Base-by-base conservation (phyloP, 2,113 vertebrate species). In the Cyanoramphus novaezelandiae region DNA sequence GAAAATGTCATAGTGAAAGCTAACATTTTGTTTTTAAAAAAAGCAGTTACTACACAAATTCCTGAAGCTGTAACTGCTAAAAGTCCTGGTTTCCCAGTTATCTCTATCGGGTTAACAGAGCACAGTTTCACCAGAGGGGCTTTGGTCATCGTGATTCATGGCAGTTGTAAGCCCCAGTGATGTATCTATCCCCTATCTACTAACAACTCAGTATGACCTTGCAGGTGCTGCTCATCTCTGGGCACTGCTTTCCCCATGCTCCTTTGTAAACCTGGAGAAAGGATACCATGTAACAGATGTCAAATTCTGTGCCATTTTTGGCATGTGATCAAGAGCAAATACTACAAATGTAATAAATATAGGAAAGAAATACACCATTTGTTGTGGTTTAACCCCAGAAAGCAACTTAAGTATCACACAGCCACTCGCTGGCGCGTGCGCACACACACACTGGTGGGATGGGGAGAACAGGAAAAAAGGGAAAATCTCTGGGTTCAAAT, bases 361-460 rank as follows among this genome's bases (percentile, higher is more conserved):
- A 35, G 43, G n/a, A 70, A 63, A 59, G 16, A 78, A 84, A 8
- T 5, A 17, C 0, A 10, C 49, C 29, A 10, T 49, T 60, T 62
- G n/a, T 62, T 81, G 46, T 81, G 68, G 46, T 63, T 86, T 69
- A 60, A 52, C 65, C 74, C 64, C 1, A 1, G 53, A 53, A 39
- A 43, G 62, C 62, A 62, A 1, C 21, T 19, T 19, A 9, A 60
- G n/a, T n/a, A 19, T 9, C 0, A 0, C 31, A 28, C n/a, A 68
- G 41, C 35, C 64, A 35, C 37, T 29, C 13, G 24, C 46, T 75
- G 39, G 39, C 39, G 11, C 39, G 11, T n/a, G n/a, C n/a, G n/a
- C n/a, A 43, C 17, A 29, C n/a, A 24, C 25, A 43, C 28, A 12
- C 20, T 10, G 57, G 25, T 2, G 1, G 1, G 0, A 11, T 1